Percentiles rank a stretch among this genome's conserved stretches.
phyloP scores from a whole-genome alignment of 2,113 vertebrate genomes.

The Crotalus helleri region DNA sequence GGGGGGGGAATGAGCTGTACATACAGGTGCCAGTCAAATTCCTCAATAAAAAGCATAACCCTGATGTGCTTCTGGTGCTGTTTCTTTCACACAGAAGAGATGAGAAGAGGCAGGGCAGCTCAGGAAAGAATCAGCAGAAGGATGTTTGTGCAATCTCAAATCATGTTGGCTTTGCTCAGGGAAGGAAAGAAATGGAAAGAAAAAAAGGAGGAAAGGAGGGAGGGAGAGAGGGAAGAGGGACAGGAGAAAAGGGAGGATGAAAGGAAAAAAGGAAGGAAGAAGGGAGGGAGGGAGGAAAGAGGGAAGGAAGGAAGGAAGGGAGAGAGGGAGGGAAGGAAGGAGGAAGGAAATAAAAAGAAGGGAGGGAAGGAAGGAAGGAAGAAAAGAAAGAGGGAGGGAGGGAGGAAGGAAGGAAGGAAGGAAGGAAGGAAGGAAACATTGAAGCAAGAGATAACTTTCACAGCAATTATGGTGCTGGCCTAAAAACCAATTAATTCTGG shows the following conservation, averaged over 20 bases:
- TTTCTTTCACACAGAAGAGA: neutral
- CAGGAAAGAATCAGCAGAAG: neutral
- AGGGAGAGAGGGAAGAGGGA: neutral
- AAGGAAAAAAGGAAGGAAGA: too few species aligned
- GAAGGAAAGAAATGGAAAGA: neutral
- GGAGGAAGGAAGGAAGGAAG: too few species aligned
- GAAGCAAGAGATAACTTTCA: too few species aligned
- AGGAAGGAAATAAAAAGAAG: neutral
- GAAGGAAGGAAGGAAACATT: too few species aligned
- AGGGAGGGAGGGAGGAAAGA: too few species aligned
- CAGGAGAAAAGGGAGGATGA: neutral
- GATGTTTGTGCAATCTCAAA: neutral
- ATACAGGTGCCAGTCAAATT: neutral
- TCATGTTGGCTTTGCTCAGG: neutral
- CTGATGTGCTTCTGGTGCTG: neutral
- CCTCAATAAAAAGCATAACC: conserved; percentile 5
- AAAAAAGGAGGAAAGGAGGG: neutral
- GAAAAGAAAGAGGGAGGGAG: too few species aligned
- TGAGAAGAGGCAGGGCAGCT: neutral
- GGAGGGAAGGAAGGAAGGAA: neutral
- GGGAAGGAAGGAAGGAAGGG: too few species aligned
- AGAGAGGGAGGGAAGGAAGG: too few species aligned
- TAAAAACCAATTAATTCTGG: too few species aligned
- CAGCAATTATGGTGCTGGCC: too few species aligned
- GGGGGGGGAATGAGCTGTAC: neutral